These are phyloP conservation scores for Cecropterus lyciades DNA, from an alignment of 1,140 invertebrate genomes.

Conservation along the genomic window DNA sequence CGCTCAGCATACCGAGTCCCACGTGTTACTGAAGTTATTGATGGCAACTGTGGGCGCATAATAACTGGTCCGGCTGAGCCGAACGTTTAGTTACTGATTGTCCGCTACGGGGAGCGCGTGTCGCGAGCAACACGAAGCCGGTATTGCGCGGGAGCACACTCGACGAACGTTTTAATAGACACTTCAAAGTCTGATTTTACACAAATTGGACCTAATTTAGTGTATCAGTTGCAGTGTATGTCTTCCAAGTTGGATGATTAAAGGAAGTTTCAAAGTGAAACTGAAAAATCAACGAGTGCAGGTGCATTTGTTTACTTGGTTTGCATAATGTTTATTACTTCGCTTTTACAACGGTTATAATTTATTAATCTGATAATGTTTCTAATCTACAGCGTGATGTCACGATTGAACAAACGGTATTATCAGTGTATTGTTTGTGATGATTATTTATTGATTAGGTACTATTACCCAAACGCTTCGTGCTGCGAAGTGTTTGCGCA, in stretches of 20 bases:
- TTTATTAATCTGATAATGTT: constrained; percentile 20
- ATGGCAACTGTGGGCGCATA: constrained; percentile 76
- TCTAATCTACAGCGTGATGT: constrained; percentile 17
- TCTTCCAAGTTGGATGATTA: constrained; percentile 55
- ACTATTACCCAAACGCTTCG: constrained; percentile 1
- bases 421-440: constrained; percentile 2
- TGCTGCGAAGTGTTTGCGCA: constrained; percentile 40
- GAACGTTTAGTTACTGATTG: constrained; percentile 76
- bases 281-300: constrained; percentile 64
- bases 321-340: constrained; percentile 39
- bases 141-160: constrained; percentile 65
- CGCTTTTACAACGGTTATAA: constrained; percentile 19
- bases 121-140: constrained; percentile 50
- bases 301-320: constrained; percentile 73
- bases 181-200: constrained; percentile 44
- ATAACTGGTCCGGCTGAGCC: constrained; percentile 70
- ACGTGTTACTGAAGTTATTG: constrained; percentile 77
- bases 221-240: constrained; percentile 62
- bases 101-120: constrained; percentile 67
- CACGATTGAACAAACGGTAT: neutral
- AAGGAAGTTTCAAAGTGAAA: constrained; percentile 48
- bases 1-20: constrained; percentile 59
- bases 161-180: constrained; percentile 57
- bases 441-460: constrained; percentile 1
- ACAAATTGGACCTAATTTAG: constrained; percentile 51